A percentile compares a stretch with the other conserved stretches of the same genome.
These are phyloP conservation scores for Anthoscopus minutus DNA, from an alignment of 2,113 vertebrate genomes.

Conservation along the genomic window DNA sequence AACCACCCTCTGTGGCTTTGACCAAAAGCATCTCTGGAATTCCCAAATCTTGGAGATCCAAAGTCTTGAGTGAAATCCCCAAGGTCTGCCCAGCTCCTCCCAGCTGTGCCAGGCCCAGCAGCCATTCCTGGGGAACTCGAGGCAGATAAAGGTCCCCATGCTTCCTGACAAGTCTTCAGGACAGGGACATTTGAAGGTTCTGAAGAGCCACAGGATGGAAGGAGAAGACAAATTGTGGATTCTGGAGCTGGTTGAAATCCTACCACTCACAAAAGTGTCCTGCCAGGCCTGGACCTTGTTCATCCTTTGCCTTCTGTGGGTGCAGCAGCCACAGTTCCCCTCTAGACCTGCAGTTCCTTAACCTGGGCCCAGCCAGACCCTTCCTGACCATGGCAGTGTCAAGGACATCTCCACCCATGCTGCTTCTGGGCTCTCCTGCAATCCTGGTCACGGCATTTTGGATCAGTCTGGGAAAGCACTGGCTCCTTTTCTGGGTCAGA, in stretches of 20 bases:
- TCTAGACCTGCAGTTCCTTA: background rate
- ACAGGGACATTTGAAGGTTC: background rate
- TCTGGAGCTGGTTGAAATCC: background rate
- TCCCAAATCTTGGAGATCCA: background rate
- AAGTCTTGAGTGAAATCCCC: background rate
- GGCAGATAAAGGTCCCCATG: background rate
- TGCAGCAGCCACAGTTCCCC: background rate
- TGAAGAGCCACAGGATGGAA: background rate
- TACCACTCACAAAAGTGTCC: background rate
- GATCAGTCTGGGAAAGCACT: background rate
- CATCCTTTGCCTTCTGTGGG: background rate
- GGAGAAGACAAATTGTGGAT: background rate
- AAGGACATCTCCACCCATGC: background rate
- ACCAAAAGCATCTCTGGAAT: background rate
- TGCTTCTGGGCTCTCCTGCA: background rate
- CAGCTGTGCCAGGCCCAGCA: background rate
- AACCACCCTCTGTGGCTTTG: background rate
- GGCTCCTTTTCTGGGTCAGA: background rate
- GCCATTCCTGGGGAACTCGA: rapidly evolving
- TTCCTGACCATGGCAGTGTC: background rate
- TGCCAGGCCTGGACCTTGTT: background rate
- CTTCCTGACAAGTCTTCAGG: background rate
- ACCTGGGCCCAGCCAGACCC: background rate
- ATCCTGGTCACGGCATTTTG: rapidly evolving
- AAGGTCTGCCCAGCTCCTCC: background rate